phyloP scores from a whole-genome alignment of 2,888 invertebrate genomes.

The Apamea sordens region DNA sequence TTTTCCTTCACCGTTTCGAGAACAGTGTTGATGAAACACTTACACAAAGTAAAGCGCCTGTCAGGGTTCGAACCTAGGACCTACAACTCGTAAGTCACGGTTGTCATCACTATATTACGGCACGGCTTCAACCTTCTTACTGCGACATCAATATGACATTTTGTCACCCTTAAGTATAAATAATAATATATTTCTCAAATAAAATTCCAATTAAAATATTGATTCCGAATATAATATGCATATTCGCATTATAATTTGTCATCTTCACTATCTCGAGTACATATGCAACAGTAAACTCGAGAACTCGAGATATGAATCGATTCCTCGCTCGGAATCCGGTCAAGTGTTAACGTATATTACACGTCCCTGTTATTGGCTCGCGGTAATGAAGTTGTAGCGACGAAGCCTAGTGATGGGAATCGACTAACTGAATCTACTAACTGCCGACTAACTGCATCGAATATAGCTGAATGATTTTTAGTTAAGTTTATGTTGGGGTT shows the following conservation, averaged over 20 bases:
- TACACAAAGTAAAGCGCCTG: too few relatives aligned
- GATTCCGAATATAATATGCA: not conserved
- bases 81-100: too few relatives aligned
- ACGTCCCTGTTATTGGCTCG: conserved; percentile 76
- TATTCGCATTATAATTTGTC: not conserved
- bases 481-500: not conserved
- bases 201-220: not conserved
- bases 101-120: too few relatives aligned
- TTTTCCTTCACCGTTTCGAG: too few relatives aligned
- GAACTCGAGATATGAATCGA: conserved; percentile 63
- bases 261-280: conserved; percentile 16
- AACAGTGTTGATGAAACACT: too few relatives aligned
- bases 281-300: conserved; percentile 56
- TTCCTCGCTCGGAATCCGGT: conserved; percentile 66
- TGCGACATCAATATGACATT: not conserved
- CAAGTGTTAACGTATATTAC: conserved; percentile 76
- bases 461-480: conserved; percentile 30
- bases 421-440: conserved; percentile 59
- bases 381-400: conserved; percentile 78
- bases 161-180: not conserved
- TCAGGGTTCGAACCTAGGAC: too few relatives aligned
- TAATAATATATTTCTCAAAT: not conserved
- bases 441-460: conserved; percentile 52
- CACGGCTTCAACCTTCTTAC: not conserved
- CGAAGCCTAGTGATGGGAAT: conserved; percentile 57